These are phyloP conservation scores for Xiphophorus hellerii DNA, from an alignment of 2,113 vertebrate species.

Conservation along the genomic window DNA sequence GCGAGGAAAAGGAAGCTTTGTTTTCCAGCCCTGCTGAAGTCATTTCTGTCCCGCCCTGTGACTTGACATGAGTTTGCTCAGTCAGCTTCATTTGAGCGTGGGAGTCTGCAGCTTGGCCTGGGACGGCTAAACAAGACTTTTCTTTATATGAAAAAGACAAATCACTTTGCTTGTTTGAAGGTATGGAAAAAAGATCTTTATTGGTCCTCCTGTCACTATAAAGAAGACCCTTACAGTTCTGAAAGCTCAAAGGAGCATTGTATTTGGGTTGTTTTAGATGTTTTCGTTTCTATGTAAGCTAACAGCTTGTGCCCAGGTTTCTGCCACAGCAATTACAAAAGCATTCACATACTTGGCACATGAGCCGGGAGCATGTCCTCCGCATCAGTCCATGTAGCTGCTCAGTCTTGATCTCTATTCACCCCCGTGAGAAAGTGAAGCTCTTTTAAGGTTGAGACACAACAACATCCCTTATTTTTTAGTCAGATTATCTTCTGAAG, in stretches of 20 bases:
- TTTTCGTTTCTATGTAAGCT: constrained; percentile 18
- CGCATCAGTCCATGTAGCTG: constrained; percentile 73
- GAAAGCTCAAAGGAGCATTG: constrained; percentile 2
- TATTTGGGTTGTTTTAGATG: constrained; percentile 16
- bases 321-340: constrained; percentile 43
- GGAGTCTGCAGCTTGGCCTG: constrained; percentile 45
- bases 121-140: constrained; percentile 43
- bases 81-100: constrained; percentile 39
- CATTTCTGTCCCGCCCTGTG: constrained; percentile 37
- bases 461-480: constrained; percentile 15
- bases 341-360: constrained; percentile 66
- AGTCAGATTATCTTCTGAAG: background rate
- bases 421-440: constrained; percentile 66
- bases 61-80: constrained; percentile 54
- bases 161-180: constrained; percentile 43
- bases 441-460: constrained; percentile 52
- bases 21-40: constrained; percentile 45
- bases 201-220: background rate
- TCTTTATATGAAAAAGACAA: constrained; percentile 64
- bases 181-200: constrained; percentile 36
- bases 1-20: constrained; percentile 51
- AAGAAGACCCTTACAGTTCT: constrained; percentile 15
- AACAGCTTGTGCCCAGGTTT: constrained; percentile 19
- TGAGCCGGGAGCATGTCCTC: constrained; percentile 23
- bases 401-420: constrained; percentile 68